Conservation (phyloP, 2,888 invertebrate species). For the Baccha elongata region DNA sequence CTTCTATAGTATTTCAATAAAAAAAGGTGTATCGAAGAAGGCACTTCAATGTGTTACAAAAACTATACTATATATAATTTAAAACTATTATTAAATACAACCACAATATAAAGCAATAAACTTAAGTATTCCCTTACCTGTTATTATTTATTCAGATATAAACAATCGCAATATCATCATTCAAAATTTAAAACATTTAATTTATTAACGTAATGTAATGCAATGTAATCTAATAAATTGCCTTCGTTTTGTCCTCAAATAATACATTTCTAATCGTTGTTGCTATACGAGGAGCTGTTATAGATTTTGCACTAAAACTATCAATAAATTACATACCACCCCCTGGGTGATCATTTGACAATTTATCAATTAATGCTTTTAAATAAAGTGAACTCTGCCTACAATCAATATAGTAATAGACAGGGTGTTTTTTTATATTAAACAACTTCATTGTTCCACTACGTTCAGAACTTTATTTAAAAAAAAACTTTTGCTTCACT, state of each 20-base stretch:
- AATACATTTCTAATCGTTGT: slow-evolving; percentile 44
- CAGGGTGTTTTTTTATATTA: no score
- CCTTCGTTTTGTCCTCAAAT: slow-evolving; percentile 26
- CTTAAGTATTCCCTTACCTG: slow-evolving; percentile 3
- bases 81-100: no score
- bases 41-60: no score
- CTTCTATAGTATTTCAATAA: no score
- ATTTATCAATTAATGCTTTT: slow-evolving; percentile 68
- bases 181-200: no score
- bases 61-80: no score
- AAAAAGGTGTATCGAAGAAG: no score
- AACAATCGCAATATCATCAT: not conserved
- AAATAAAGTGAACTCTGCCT: slow-evolving; percentile 43
- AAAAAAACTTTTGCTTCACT: no score
- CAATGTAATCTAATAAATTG: slow-evolving; percentile 63
- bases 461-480: no score
- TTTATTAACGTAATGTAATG: no score
- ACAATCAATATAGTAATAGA: no score
- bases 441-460: no score
- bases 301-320: slow-evolving; percentile 18
- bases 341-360: slow-evolving; percentile 48
- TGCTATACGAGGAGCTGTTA: slow-evolving; percentile 20
- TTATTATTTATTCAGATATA: slow-evolving; percentile 11
- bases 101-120: slow-evolving; percentile 10
- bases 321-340: not conserved